These are phyloP conservation scores for Bolborhynchus lineola DNA, from an alignment of 2,113 vertebrate species.

Conservation along the genomic window DNA sequence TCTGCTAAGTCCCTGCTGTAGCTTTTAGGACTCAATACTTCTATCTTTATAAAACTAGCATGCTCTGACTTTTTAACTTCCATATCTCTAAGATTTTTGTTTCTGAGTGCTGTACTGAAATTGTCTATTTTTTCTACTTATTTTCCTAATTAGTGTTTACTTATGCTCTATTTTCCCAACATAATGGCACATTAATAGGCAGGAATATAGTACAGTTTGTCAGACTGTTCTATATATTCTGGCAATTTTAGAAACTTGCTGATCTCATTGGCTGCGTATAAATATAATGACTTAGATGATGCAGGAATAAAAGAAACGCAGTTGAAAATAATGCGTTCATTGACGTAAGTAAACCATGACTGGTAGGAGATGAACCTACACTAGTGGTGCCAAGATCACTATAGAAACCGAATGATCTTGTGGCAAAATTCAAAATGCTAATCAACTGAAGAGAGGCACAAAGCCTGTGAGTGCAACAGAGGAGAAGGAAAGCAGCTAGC, in stretches of 20 bases:
- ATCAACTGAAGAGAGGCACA: neutral
- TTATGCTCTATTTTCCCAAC: conserved; percentile 17
- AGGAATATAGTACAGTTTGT: neutral
- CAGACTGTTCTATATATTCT: conserved; percentile 18
- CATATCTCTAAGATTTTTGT: neutral
- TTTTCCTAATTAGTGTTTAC: conserved; percentile 13
- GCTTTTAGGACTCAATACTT: neutral
- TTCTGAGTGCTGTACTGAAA: neutral
- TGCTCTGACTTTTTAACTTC: neutral
- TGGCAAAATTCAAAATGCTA: conserved; percentile 24
- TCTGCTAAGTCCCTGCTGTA: neutral
- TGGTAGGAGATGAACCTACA: conserved; percentile 26
- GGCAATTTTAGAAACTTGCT: conserved; percentile 14
- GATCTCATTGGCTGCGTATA: conserved; percentile 23
- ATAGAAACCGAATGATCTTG: conserved; percentile 26
- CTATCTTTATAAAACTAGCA: neutral
- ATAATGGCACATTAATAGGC: neutral
- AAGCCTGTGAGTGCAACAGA: neutral
- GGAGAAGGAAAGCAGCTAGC: neutral
- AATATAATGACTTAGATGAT: conserved; percentile 9
- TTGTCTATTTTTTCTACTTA: neutral
- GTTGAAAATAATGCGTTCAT: neutral
- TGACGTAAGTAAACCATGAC: conserved; percentile 33
- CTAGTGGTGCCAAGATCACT: neutral
- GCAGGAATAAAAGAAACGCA: conserved; percentile 1